phyloP scores from a whole-genome alignment of 2,113 vertebrate genomes.

The Scomber colias region DNA sequence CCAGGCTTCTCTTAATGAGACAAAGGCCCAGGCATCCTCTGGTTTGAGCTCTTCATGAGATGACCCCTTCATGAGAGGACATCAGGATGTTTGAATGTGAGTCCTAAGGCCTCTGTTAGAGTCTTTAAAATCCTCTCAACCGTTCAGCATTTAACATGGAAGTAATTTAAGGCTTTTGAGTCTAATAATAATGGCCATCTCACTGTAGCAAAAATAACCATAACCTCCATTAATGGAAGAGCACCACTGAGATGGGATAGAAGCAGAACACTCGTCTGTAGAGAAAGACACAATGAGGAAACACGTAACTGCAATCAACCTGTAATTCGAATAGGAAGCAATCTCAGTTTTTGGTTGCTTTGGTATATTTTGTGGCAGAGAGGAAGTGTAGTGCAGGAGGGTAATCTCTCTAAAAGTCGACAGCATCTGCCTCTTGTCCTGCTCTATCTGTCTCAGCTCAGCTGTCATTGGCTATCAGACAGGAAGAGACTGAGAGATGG shows the following conservation, averaged over 20 bases:
- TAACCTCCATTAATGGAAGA: constrained; percentile 3
- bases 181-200: constrained; percentile 43
- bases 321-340: not conserved
- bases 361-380: too few relatives aligned
- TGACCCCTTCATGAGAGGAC: not conserved
- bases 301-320: not conserved
- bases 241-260: not conserved
- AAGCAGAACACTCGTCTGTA: not conserved
- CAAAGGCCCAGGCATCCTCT: constrained; percentile 31
- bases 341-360: not conserved
- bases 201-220: constrained; percentile 39
- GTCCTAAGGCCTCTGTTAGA: constrained; percentile 28
- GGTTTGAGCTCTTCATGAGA: constrained; percentile 25
- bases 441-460: constrained; percentile 65
- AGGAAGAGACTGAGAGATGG: constrained; percentile 50
- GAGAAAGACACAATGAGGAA: not conserved
- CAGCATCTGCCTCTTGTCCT: constrained; percentile 62
- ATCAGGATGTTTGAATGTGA: constrained; percentile 40
- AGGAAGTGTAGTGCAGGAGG: constrained; percentile 22
- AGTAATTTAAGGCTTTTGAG: constrained; percentile 43
- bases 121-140: constrained; percentile 60
- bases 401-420: constrained; percentile 51
- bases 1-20: constrained; percentile 56
- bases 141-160: constrained; percentile 42
- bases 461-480: constrained; percentile 63